Evolutionary conservation across 2,113 vertebrate genomes (phyloP), one percentile per base, ranked within the genome.

Genomic region (Okapia johnstoni): DNA sequence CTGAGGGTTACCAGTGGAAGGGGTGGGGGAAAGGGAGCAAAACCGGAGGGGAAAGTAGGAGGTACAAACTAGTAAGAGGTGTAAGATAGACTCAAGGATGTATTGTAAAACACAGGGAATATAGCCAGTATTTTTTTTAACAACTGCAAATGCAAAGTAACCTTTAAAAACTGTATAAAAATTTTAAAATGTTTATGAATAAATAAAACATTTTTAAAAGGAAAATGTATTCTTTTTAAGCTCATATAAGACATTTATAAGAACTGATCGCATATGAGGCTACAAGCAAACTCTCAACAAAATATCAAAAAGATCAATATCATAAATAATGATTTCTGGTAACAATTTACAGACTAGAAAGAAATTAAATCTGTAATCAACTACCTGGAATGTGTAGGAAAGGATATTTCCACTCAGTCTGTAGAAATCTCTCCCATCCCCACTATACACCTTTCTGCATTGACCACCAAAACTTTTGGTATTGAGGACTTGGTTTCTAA

Each of bases 371-470:
- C 23, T 33, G 10, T 70, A 84, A 92, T 80, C 19, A 98, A 98
- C 36, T 97, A 99, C 99, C 99, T 99, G 99, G 95, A 99, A 99
- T 95, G 97, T 99, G 89, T 99, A 99, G 90, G 99, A 99, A n/a
- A 99, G 99, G 92, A 99, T 11, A 30, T 98, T 99, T 79, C 99
- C 99, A 88, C 99, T 99, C 76, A 99, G 98, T 77, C 99, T 98
- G 96, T 99, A 99, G 85, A 91, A 99, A 25, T 99, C 70, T 92
- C 80, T 98, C 63, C 98, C 97, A 85, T 99, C 99, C 0, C 99
- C 99, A 0, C 99, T 99, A 77, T 99, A 99, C 52, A 99, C 98
- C 63, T 99, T 99, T 96, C 99, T 99, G 98, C 99, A 99, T 52
- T 99, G 99, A 16, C 99, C 99, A 90, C 99, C 99, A 94, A 99